phyloP scores from a whole-genome alignment of 2,797 vertebrate species.

The Rachycentron canadum region DNA sequence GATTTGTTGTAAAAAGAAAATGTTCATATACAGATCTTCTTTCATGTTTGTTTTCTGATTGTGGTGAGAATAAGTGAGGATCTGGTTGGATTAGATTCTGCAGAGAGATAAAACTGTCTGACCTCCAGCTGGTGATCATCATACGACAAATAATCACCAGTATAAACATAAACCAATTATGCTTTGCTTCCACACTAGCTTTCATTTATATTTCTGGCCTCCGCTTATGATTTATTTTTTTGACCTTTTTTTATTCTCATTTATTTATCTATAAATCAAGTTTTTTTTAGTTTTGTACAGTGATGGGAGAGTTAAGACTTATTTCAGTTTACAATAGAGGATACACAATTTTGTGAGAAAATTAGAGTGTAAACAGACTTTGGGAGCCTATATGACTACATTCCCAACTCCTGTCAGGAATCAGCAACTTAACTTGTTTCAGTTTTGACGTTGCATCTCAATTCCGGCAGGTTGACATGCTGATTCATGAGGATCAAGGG shows the following conservation, averaged over 20 bases:
- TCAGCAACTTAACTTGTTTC: slow-evolving; percentile 12
- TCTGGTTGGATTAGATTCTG: slow-evolving; percentile 24
- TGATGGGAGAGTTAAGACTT: background rate
- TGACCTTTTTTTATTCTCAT: background rate
- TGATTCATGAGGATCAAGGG: slow-evolving; percentile 55
- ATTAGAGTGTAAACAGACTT: background rate
- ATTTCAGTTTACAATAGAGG: slow-evolving; percentile 16
- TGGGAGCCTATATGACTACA: background rate
- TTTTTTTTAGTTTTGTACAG: background rate
- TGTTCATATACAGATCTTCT: slow-evolving; percentile 16
- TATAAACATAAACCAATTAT: slow-evolving; percentile 50
- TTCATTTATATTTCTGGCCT: slow-evolving; percentile 28
- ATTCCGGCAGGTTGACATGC: slow-evolving; percentile 27
- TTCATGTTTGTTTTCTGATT: slow-evolving; percentile 42
- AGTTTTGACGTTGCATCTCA: slow-evolving; percentile 31
- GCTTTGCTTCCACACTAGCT: background rate
- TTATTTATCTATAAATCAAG: slow-evolving; percentile 5
- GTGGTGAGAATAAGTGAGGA: slow-evolving; percentile 39
- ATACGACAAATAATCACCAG: slow-evolving; percentile 40
- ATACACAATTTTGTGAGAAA: background rate
- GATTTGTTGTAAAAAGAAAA: slow-evolving; percentile 20
- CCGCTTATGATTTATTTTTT: slow-evolving; percentile 14
- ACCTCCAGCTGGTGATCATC: slow-evolving; percentile 50
- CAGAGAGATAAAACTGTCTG: slow-evolving; percentile 22
- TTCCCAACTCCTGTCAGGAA: slow-evolving; percentile 5